Evolutionary conservation across 1,140 invertebrate species (phyloP).

Genomic region (Euura lappo): DNA sequence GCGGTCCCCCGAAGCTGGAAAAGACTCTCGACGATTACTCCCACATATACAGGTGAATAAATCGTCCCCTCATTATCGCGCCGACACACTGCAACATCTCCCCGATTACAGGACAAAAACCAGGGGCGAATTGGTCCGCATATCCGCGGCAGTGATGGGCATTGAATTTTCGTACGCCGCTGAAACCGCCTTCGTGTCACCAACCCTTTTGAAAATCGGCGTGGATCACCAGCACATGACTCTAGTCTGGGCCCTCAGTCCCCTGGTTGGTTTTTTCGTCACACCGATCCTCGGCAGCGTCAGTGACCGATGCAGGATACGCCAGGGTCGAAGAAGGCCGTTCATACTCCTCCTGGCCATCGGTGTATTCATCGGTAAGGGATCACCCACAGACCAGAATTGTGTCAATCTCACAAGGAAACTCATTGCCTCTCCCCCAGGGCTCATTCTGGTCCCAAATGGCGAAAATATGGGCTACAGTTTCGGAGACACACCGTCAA

Average conservation of each 20-base stretch:
- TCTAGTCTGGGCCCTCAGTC: constrained; percentile 92
- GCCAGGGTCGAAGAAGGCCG: constrained; percentile 83
- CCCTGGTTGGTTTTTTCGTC: constrained; percentile 90
- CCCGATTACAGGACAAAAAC: constrained; percentile 75
- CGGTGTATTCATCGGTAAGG: constrained; percentile 85
- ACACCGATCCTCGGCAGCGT: constrained; percentile 91
- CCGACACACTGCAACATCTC: background rate
- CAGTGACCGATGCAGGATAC: constrained; percentile 85
- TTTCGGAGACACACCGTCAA: constrained; percentile 72
- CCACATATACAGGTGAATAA: constrained; percentile 76
- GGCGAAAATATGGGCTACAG: constrained; percentile 82
- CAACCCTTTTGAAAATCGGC: constrained; percentile 91
- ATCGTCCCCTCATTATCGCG: no score
- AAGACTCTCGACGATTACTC: constrained; percentile 67
- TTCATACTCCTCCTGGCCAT: constrained; percentile 90
- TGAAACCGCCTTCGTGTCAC: constrained; percentile 96
- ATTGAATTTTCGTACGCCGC: constrained; percentile 98
- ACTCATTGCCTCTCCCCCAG: constrained; percentile 52
- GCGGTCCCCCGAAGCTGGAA: constrained; percentile 54
- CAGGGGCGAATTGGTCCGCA: constrained; percentile 79
- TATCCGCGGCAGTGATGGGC: constrained; percentile 95
- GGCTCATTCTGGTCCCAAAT: constrained; percentile 88
- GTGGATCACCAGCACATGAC: constrained; percentile 92
- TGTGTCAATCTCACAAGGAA: no score
- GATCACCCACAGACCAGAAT: background rate